phyloP scores from a whole-genome alignment of 2,888 invertebrate genomes.

The Nomada fabriciana region DNA sequence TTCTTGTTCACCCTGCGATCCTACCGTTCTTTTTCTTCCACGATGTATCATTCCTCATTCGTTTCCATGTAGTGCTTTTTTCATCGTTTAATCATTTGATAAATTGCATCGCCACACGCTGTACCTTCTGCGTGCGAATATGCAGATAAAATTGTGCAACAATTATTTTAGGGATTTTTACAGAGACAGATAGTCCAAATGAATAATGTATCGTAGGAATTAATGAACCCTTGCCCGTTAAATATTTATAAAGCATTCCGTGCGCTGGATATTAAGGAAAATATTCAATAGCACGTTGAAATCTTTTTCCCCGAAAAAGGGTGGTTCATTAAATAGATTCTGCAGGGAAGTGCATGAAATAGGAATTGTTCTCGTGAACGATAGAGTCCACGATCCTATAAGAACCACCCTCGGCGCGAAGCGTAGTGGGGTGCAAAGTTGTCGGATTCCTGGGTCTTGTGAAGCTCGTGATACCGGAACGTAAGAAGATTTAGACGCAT shows the following conservation, averaged over 20 bases:
- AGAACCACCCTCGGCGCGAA: neutral
- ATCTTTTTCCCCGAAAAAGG: no score
- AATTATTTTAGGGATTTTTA: no score
- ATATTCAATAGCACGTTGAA: no score
- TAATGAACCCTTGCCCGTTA: no score
- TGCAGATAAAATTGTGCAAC: no score
- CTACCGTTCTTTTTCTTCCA: slow-evolving; percentile 41
- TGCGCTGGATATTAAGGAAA: no score
- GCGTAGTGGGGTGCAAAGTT: slow-evolving; percentile 14
- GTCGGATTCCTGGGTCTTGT: slow-evolving; percentile 43
- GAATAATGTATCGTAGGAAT: no score
- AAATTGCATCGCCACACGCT: no score
- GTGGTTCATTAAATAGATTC: no score
- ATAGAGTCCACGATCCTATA: slow-evolving; percentile 33
- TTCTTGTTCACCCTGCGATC: slow-evolving; percentile 61
- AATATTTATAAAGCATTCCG: no score
- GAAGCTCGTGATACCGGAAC: slow-evolving; percentile 55
- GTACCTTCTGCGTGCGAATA: no score
- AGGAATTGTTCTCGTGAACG: slow-evolving; percentile 70
- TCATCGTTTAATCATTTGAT: neutral
- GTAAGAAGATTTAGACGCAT: slow-evolving; percentile 65
- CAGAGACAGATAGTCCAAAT: no score
- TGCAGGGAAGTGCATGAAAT: slow-evolving; percentile 45
- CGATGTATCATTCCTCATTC: neutral
- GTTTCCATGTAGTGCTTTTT: neutral